phyloP scores from a whole-genome alignment of 2,797 vertebrate genomes.

The Rhincodon typus region DNA sequence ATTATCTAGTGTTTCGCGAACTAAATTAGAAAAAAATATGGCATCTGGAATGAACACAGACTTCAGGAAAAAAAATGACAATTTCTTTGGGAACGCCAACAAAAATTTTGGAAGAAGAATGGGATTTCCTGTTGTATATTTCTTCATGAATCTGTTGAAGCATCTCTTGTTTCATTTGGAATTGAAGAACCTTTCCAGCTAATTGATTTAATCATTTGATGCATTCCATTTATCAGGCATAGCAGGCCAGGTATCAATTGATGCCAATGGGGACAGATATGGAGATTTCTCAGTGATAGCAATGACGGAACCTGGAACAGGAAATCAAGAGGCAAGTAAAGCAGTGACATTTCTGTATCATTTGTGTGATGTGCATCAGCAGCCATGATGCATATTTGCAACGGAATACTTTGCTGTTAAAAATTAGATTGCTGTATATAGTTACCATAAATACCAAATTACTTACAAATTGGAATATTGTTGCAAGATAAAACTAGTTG shows the following conservation, averaged over 20 bases:
- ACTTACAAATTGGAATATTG: neutral
- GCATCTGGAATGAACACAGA: constrained; percentile 70
- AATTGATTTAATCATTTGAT: constrained; percentile 60
- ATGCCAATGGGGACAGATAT: constrained; percentile 81
- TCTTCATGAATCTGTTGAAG: constrained; percentile 60
- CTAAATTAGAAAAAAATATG: constrained; percentile 64
- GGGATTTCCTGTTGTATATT: constrained; percentile 67
- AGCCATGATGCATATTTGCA: neutral
- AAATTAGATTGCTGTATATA: neutral
- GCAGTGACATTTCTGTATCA: neutral
- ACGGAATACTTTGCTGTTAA: neutral
- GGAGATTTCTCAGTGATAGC: constrained; percentile 93
- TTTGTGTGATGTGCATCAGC: neutral
- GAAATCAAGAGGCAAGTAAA: constrained; percentile 80
- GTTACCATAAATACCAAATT: neutral
- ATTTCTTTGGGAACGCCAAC: constrained; percentile 66
- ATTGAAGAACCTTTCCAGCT: constrained; percentile 49
- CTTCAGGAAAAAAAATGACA: constrained; percentile 66
- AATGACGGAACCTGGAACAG: constrained; percentile 78
- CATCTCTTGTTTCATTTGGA: constrained; percentile 63
- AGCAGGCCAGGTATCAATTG: constrained; percentile 88
- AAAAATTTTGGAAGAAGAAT: constrained; percentile 63
- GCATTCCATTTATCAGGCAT: constrained; percentile 71
- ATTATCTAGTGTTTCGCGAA: constrained; percentile 52
- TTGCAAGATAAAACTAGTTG: neutral